These are phyloP conservation scores for Calameuta filiformis DNA, from an alignment of 2,888 invertebrate genomes.

Conservation along the genomic window DNA sequence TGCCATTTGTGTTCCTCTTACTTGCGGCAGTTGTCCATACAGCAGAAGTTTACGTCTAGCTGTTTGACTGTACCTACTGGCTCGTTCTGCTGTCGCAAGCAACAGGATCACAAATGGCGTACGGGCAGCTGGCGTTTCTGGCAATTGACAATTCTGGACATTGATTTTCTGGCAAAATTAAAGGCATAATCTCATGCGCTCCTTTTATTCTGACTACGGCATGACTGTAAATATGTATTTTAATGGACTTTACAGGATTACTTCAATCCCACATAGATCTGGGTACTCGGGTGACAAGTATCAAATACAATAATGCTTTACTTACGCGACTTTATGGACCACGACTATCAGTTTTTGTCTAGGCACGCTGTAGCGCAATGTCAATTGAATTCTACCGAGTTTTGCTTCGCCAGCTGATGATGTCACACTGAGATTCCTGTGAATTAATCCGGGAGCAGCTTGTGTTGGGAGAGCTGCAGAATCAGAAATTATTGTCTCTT, in stretches of 20 bases:
- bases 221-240: not conserved
- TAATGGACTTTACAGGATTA: not conserved
- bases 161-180: not conserved
- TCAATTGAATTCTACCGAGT: conserved; percentile 84
- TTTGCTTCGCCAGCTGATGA: conserved; percentile 79
- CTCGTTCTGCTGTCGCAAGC: too few species aligned
- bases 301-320: conserved; percentile 36
- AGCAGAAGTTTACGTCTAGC: too few species aligned
- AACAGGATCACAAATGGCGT: too few species aligned
- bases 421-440: conserved; percentile 72
- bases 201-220: not conserved
- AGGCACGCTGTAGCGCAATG: conserved; percentile 85
- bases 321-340: conserved; percentile 91
- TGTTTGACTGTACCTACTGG: too few species aligned
- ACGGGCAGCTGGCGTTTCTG: too few species aligned
- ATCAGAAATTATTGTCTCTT: conserved; percentile 25
- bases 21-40: too few species aligned
- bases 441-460: conserved; percentile 67
- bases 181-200: not conserved
- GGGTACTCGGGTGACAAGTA: not conserved
- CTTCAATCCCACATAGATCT: not conserved
- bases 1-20: too few species aligned
- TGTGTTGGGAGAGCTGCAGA: not conserved
- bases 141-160: too few species aligned
- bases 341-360: conserved; percentile 85